Evolutionary conservation across 1,140 invertebrate species (phyloP), one percentile per base, ranked within the genome.

Genomic region (Cardiocondyla obscurior): DNA sequence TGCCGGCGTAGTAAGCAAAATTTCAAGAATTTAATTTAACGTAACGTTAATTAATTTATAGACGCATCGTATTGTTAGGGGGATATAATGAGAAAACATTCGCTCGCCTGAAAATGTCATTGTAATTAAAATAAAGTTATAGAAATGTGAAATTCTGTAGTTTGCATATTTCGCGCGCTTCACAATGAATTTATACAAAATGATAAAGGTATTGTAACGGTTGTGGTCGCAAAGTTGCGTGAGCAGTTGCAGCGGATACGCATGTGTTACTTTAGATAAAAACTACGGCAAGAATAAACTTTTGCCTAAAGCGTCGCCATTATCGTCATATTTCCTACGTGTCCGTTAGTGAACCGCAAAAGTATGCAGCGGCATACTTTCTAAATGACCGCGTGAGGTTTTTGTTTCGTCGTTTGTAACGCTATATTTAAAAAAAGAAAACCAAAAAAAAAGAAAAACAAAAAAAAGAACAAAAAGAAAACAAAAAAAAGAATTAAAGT

Each of bases 41-140:
- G 14, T 46, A 74, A 46, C 46, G 51, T 67, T 77, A 53, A 67
- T 67, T 28, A 53, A 69, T 69, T 69, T 79, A 42, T 53, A 19
- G n/a, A 19, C 16, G 14, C 14, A 19, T 14, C 16, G 16, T 42
- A 55, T 42, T 36, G 30, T 64, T 36, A 64, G 42, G 14, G 16
- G 53, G n/a, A n/a, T n/a, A 55, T 53, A 69, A 79, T 33, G 25
- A 62, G 58, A 30, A 30, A 67, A 69, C 16, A 79, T 51, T 76
- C 8, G 62, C n/a, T 51, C 22, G 16, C 12, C 5, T 14, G 22
- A 53, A 64, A 69, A 55, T 79, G 33, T 69, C 25, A 69, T 36
- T 16, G 19, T 69, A 79, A 79, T 69, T 67, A 79, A 76, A 62
- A 64, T 22, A 46, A 49, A 76, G 46, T 49, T 64, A 64, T n/a